Conservation (phyloP, 2,797 vertebrate genomes). For the Ptychadena robeensis region DNA sequence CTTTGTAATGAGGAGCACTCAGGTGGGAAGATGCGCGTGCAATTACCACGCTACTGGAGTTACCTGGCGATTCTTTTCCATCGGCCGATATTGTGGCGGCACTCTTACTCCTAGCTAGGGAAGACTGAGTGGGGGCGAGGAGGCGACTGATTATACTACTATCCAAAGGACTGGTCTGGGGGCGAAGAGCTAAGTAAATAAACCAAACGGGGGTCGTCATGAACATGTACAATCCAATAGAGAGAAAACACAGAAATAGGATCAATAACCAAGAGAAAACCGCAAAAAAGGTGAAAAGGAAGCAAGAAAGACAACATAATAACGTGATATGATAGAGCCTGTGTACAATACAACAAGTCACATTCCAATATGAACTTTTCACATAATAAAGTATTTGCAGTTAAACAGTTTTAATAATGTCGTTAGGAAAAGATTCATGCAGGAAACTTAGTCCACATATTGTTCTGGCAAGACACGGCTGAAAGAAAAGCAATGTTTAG, state of each 20-base stretch:
- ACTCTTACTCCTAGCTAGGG: conserved; percentile 95
- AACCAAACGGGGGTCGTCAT: conserved; percentile 71
- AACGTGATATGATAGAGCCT: not conserved
- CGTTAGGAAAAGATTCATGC: not conserved
- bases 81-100: conserved; percentile 84
- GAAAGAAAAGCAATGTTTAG: conserved; percentile 10
- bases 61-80: conserved; percentile 89
- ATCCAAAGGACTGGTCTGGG: conserved; percentile 81
- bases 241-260: conserved; percentile 65
- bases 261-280: conserved; percentile 51
- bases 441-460: not conserved
- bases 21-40: conserved; percentile 6
- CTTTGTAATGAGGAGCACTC: conserved; percentile 15
- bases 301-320: not conserved
- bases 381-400: not conserved
- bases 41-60: conserved; percentile 67
- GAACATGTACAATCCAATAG: conserved; percentile 65
- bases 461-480: conserved; percentile 12
- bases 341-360: not conserved
- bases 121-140: conserved; percentile 90
- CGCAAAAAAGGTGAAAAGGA: not conserved
- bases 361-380: not conserved
- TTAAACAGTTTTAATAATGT: not conserved
- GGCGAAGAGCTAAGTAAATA: conserved; percentile 82
- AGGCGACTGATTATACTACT: conserved; percentile 88